phyloP scores from a whole-genome alignment of 1,140 invertebrate species.

The Hylaeus anthracinus region DNA sequence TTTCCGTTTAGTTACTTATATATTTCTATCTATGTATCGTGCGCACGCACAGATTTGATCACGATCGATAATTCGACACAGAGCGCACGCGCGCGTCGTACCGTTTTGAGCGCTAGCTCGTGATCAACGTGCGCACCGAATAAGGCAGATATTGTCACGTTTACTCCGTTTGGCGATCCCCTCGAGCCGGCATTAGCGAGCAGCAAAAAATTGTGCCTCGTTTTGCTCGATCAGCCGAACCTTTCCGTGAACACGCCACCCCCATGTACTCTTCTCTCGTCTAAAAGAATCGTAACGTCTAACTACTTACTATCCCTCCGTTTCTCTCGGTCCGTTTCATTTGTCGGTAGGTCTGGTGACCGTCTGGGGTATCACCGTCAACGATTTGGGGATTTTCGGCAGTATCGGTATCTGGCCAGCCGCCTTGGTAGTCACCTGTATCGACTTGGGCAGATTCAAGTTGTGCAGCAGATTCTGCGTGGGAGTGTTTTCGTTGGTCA shows the following conservation, averaged over 20 bases:
- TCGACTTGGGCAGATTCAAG: slow-evolving; percentile 78
- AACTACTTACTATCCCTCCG: slow-evolving; percentile 30
- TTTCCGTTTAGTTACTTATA: background rate
- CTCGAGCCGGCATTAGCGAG: background rate
- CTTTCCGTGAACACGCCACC: background rate
- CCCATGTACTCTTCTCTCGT: background rate
- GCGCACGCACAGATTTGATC: background rate
- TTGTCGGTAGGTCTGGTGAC: slow-evolving; percentile 76
- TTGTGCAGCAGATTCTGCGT: slow-evolving; percentile 78
- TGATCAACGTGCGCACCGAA: background rate
- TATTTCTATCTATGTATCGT: background rate
- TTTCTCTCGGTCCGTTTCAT: slow-evolving; percentile 58
- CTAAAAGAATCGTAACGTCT: slow-evolving; percentile 20
- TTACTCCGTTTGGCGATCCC: background rate
- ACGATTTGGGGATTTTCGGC: slow-evolving; percentile 88
- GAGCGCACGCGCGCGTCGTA: slow-evolving; percentile 1
- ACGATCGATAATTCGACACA: background rate
- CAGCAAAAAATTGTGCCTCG: background rate
- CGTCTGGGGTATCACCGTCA: slow-evolving; percentile 88
- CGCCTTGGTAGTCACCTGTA: slow-evolving; percentile 79
- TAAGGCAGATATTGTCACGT: slow-evolving; percentile 22
- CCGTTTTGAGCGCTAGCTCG: slow-evolving; percentile 1
- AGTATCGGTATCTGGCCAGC: slow-evolving; percentile 78
- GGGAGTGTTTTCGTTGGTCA: slow-evolving; percentile 75
- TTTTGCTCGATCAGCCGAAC: background rate